phyloP scores from a whole-genome alignment of 2,888 invertebrate genomes.

The Philaethria dido region DNA sequence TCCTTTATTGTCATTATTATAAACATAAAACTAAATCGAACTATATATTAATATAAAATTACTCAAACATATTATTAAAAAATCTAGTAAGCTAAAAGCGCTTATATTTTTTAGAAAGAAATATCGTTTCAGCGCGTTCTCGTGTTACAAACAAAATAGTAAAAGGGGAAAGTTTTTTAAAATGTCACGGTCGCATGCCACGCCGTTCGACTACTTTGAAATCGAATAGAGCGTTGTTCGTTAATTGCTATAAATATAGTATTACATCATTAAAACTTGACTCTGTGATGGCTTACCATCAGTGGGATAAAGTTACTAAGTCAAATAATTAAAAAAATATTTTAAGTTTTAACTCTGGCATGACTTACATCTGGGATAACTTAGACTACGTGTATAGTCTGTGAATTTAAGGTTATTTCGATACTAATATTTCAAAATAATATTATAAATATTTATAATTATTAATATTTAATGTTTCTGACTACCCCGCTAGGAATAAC shows the following conservation, averaged over 20 bases:
- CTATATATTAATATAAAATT: background rate
- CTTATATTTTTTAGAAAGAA: constrained; percentile 7
- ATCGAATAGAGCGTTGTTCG: constrained; percentile 31
- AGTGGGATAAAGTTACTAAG: background rate
- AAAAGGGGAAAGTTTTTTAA: constrained; percentile 24
- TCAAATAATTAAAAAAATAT: background rate
- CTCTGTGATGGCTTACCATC: constrained; percentile 10
- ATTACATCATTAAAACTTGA: constrained; percentile 53
- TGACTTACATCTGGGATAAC: no score
- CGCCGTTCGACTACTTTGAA: constrained; percentile 19
- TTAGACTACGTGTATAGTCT: no score
- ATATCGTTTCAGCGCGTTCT: constrained; percentile 16
- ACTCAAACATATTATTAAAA: background rate
- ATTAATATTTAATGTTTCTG: no score
- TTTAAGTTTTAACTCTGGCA: no score
- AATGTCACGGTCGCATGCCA: constrained; percentile 24
- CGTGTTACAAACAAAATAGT: constrained; percentile 20
- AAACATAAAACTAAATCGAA: background rate
- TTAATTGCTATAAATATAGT: constrained; percentile 52
- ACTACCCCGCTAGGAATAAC: no score
- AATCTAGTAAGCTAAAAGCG: background rate
- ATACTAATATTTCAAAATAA: no score
- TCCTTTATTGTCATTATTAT: background rate
- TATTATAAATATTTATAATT: no score
- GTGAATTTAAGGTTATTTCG: no score